Conservation (phyloP, 2,797 vertebrate species). For the Danio aesculapii region DNA sequence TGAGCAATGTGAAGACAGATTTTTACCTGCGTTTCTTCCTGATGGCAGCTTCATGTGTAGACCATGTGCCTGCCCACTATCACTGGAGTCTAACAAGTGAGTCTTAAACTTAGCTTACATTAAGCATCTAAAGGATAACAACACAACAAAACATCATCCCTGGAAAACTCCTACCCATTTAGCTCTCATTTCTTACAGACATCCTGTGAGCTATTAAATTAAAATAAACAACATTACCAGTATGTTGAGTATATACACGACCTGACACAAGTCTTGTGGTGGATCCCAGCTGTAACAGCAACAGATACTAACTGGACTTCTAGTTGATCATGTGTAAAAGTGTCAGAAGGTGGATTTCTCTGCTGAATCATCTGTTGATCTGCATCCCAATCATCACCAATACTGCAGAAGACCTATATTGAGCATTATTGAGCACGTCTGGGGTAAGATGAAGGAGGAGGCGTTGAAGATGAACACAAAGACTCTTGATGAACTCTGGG, state of each 20-base stretch:
- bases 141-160: neutral
- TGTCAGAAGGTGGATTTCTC: no score
- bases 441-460: no score
- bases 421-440: no score
- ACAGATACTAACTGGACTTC: no score
- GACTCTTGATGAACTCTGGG: no score
- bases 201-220: neutral
- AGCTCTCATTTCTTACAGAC: neutral
- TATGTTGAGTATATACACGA: neutral
- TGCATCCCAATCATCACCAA: no score
- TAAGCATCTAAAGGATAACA: neutral
- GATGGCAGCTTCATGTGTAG: constrained; percentile 77
- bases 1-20: constrained; percentile 88
- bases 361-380: no score
- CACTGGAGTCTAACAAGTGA: constrained; percentile 83
- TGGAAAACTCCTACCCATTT: neutral
- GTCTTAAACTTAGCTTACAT: constrained; percentile 20
- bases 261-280: no score
- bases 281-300: no score
- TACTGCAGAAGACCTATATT: no score
- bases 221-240: neutral
- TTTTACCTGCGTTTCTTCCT: constrained; percentile 71
- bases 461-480: no score
- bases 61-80: constrained; percentile 90
- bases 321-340: no score